A percentile compares a stretch with the other conserved stretches of the same genome.
phyloP scores from a whole-genome alignment of 1,140 invertebrate genomes.

The Periplaneta americana region DNA sequence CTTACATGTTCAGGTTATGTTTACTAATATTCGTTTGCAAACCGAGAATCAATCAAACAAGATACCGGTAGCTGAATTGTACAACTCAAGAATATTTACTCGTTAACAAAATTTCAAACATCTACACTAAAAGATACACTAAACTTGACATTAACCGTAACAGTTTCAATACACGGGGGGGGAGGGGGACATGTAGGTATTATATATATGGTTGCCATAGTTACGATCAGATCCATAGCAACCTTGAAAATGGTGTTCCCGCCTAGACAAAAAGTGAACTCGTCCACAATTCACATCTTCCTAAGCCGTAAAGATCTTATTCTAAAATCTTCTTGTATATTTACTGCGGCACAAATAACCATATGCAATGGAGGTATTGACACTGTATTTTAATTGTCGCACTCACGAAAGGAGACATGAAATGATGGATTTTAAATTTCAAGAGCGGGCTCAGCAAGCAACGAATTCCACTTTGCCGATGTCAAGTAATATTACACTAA shows the following conservation, averaged over 20 bases:
- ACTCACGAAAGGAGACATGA: neutral
- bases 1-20: no score
- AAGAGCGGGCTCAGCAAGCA: neutral
- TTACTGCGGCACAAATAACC: neutral
- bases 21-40: no score
- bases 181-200: no score
- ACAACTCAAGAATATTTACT: no score
- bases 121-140: no score
- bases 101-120: no score
- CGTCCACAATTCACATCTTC: neutral
- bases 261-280: conserved; percentile 14
- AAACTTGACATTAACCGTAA: no score
- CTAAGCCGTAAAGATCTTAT: neutral
- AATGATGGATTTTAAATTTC: neutral
- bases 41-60: no score
- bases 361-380: neutral
- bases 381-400: no score
- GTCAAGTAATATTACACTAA: neutral
- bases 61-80: no score
- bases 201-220: conserved; percentile 12
- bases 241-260: conserved; percentile 13
- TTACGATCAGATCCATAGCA: conserved; percentile 9
- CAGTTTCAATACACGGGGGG: no score
- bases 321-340: neutral
- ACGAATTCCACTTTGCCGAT: neutral